phyloP scores from a whole-genome alignment of 2,797 vertebrate species.

The Acanthiza pusilla region DNA sequence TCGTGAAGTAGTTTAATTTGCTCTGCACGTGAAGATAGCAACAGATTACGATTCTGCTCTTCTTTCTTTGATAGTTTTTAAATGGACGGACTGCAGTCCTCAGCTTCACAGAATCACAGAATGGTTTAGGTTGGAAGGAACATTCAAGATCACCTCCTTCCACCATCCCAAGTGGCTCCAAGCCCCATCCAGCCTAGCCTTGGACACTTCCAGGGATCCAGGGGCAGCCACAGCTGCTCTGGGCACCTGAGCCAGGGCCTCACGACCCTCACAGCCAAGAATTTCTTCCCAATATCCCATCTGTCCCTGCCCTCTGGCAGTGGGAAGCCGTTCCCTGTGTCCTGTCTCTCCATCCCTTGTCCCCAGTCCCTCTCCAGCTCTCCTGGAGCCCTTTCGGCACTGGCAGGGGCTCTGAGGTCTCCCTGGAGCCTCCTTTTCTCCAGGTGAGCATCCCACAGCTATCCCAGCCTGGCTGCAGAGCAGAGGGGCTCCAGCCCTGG shows the following conservation, averaged over 20 bases:
- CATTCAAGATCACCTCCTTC: background rate
- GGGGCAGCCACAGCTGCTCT: background rate
- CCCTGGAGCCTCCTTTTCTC: background rate
- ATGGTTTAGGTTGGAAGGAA: background rate
- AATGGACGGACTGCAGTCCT: background rate
- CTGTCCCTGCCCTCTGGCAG: fast-evolving
- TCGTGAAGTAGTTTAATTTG: background rate
- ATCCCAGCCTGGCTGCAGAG: background rate
- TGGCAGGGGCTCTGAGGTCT: background rate
- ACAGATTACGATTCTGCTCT: background rate
- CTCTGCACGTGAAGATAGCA: background rate
- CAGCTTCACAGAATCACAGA: background rate
- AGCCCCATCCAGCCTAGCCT: fast-evolving
- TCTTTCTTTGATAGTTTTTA: background rate
- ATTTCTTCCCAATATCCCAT: background rate
- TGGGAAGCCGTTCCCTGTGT: background rate
- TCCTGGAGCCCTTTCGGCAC: background rate
- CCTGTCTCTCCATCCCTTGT: background rate
- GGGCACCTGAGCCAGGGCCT: background rate
- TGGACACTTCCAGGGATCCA: background rate
- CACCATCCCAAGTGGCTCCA: fast-evolving
- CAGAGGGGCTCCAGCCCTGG: background rate
- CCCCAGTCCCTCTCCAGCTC: background rate
- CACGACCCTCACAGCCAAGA: fast-evolving
- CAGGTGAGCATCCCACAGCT: background rate